Evolutionary conservation across 2,113 vertebrate genomes (phyloP), one percentile per base, ranked within the genome.

Genomic region (Ranitomeya variabilis): DNA sequence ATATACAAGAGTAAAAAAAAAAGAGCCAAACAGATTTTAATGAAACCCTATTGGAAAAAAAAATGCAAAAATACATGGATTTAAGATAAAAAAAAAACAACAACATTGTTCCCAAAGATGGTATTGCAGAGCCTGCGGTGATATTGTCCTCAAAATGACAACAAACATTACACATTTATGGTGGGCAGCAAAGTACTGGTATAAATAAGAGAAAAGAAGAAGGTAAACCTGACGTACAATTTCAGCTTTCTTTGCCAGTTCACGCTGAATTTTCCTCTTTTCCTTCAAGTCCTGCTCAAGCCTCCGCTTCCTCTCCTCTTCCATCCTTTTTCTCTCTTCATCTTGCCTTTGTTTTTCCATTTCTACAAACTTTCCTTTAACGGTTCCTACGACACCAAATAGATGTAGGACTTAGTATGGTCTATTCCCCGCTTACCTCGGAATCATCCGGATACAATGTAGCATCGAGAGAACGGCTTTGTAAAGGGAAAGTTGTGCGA

Each of bases 271-370:
- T 94, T 99, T 99, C 89, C 95, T 96, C 92, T 98, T 99, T 91
- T 99, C 98, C 89, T 97, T 90, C 82, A 96, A 92, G 67, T 99
- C 98, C 94, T 99, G 98, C 82, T 97, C 94, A 54, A 95, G 94
- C 83, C 98, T 96, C 83, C 96, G 96, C 91, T 96, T 97, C 81
- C 98, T 95, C 91, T 99, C 98, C 54, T 95, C 97, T 71, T 97
- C 97, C 0, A 87, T 98, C 91, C 94, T 96, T 92, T 97, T 99
- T 91, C 93, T 97, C 91, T 98, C 95, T 88, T 92, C 98, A 89
- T 98, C 97, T 90, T 99, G 96, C 90, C 97, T 96, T 92, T 98
- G 96, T 88, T 98, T 99, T 91, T 99, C 98, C 98, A 99, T 99
- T 94, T 96, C 98, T 83, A 95, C 98, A 94, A 99, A 99, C 90